These are phyloP conservation scores for Carlito syrichta DNA, from an alignment of 2,113 vertebrate genomes.

Conservation along the genomic window DNA sequence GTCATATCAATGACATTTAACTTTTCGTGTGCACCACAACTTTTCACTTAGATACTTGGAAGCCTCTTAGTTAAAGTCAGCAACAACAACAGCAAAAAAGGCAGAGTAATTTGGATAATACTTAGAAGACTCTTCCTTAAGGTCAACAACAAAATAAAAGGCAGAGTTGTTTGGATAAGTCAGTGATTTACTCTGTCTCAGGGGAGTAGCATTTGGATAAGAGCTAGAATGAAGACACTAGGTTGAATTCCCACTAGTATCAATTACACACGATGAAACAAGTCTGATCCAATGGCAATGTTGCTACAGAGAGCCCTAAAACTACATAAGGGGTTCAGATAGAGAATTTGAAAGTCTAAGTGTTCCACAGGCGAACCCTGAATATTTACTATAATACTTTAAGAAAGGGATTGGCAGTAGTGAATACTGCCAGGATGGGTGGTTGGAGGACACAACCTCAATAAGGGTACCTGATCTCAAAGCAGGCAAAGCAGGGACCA, in stretches of 20 bases:
- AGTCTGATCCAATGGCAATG: background rate
- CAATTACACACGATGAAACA: background rate
- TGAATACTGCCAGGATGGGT: too few species aligned
- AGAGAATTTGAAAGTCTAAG: background rate
- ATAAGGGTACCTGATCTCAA: too few species aligned
- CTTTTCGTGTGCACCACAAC: background rate
- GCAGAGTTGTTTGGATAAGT: background rate
- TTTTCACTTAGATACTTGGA: background rate
- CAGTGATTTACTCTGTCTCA: background rate
- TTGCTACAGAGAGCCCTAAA: background rate
- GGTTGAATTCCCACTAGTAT: background rate
- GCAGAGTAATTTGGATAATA: background rate
- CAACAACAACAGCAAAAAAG: slow-evolving; percentile 25
- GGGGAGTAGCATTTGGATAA: too few species aligned
- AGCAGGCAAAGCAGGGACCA: too few species aligned
- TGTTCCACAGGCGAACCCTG: too few species aligned
- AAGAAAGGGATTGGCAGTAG: too few species aligned
- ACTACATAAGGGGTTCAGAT: background rate
- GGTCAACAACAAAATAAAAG: background rate
- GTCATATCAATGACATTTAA: background rate
- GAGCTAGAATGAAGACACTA: background rate
- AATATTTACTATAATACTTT: too few species aligned
- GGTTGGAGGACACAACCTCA: too few species aligned
- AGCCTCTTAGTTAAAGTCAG: background rate
- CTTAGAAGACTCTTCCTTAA: background rate